Percentiles rank a stretch among this genome's conserved stretches.
Conservation (phyloP, 1,140 invertebrate species). For the Ylistrum balloti region DNA sequence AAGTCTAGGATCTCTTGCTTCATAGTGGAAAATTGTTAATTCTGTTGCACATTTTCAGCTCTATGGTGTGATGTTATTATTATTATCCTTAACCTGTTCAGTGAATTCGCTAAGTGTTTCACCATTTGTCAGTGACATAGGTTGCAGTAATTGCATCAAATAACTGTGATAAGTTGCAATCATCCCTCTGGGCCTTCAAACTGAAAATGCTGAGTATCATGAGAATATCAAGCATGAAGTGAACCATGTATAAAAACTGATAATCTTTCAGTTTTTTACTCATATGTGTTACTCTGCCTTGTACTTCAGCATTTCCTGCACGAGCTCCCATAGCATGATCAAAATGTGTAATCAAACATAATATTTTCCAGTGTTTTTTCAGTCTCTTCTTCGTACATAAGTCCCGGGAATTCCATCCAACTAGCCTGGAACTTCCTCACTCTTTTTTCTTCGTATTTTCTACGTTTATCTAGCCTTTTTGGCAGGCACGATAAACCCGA, state of each 20-base stretch:
- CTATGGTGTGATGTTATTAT: not conserved
- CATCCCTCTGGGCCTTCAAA: slow-evolving; percentile 44
- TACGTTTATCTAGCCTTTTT: no score
- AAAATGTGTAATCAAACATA: no score
- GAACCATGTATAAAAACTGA: slow-evolving; percentile 9
- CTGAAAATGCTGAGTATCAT: not conserved
- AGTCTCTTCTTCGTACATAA: no score
- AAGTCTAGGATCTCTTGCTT: not conserved
- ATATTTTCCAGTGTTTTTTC: no score
- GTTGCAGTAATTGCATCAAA: slow-evolving; percentile 43
- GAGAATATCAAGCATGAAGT: slow-evolving; percentile 42
- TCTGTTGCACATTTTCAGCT: slow-evolving; percentile 7
- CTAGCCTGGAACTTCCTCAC: no score
- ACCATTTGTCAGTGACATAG: slow-evolving; percentile 43
- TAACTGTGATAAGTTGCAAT: slow-evolving; percentile 18
- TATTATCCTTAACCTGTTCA: not conserved
- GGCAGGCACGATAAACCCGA: no score
- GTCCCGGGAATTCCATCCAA: no score
- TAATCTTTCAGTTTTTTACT: slow-evolving; percentile 49
- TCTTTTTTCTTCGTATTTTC: no score
- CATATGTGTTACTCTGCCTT: not conserved
- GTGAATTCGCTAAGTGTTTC: slow-evolving; percentile 10
- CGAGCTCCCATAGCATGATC: no score
- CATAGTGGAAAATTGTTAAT: not conserved
- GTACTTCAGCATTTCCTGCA: slow-evolving; percentile 47